phyloP scores from a whole-genome alignment of 2,888 invertebrate genomes.

The Leuctra nigra region DNA sequence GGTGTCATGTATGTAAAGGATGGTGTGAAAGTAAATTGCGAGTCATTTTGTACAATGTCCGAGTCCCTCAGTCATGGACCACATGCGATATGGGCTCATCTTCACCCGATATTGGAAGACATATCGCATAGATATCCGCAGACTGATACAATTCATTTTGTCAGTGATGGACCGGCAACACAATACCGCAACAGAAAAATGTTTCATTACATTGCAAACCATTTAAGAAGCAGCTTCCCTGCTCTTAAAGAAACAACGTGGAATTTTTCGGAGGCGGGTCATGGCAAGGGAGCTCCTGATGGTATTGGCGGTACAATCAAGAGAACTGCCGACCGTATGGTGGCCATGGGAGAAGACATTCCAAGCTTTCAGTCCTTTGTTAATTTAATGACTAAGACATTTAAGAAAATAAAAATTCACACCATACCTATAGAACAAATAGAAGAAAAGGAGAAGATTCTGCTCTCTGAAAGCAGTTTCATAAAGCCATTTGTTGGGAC shows the following conservation, averaged over 20 bases:
- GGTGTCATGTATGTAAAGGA: background rate
- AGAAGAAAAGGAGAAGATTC: too few relatives aligned
- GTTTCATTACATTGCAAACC: constrained; percentile 13
- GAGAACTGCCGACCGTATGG: background rate
- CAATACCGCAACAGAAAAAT: constrained; percentile 13
- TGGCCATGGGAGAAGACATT: background rate
- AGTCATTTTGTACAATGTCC: constrained; percentile 6
- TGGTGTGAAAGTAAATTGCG: background rate
- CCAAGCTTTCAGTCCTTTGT: background rate
- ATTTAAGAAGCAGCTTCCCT: background rate
- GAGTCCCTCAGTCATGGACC: background rate
- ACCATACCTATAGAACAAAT: too few relatives aligned
- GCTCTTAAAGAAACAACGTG: background rate
- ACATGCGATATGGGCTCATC: constrained; percentile 14
- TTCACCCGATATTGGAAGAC: constrained; percentile 1
- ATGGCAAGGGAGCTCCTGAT: background rate
- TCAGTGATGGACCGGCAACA: constrained; percentile 13
- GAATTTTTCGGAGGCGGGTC: background rate
- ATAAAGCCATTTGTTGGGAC: too few relatives aligned
- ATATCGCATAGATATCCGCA: background rate
- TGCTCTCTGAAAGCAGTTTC: too few relatives aligned
- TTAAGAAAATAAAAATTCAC: background rate
- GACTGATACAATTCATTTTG: background rate
- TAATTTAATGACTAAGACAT: background rate
- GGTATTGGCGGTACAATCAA: background rate